Evolutionary conservation across 1,140 invertebrate genomes (phyloP).

Genomic region (Pomacea maculata): DNA sequence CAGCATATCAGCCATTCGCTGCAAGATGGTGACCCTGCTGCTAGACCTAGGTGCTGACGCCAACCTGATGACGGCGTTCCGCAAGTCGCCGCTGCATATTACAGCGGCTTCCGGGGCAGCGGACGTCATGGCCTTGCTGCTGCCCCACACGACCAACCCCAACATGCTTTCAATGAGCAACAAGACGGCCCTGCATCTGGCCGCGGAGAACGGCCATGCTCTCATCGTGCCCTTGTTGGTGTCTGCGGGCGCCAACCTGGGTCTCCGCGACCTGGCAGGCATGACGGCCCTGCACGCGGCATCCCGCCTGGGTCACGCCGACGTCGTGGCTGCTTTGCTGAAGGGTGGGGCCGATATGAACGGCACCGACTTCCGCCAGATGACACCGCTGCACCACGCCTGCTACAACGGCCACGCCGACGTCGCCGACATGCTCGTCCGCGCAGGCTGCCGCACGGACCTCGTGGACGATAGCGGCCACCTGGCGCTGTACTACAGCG

Average conservation of each 20-base stretch:
- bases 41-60: slow-evolving; percentile 86
- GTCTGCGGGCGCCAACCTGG: slow-evolving; percentile 49
- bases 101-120: slow-evolving; percentile 71
- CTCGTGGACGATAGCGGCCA: slow-evolving; percentile 41
- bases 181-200: slow-evolving; percentile 53
- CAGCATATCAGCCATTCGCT: slow-evolving; percentile 6
- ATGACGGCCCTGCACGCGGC: slow-evolving; percentile 53
- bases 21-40: slow-evolving; percentile 72
- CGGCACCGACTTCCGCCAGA: slow-evolving; percentile 46
- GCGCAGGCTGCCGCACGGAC: slow-evolving; percentile 38
- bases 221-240: slow-evolving; percentile 42
- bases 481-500: slow-evolving; percentile 45
- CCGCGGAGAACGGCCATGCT: slow-evolving; percentile 41
- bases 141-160: slow-evolving; percentile 79
- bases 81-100: slow-evolving; percentile 66
- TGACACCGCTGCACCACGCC: slow-evolving; percentile 51
- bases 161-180: slow-evolving; percentile 62
- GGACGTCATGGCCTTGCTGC: slow-evolving; percentile 78
- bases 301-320: slow-evolving; percentile 30
- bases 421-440: slow-evolving; percentile 35
- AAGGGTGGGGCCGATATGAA: slow-evolving; percentile 45
- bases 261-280: slow-evolving; percentile 52
- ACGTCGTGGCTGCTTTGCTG: slow-evolving; percentile 39
- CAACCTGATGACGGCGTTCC: slow-evolving; percentile 83
- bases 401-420: slow-evolving; percentile 32